Evolutionary conservation across 2,797 vertebrate genomes (phyloP).

Genomic region (Alfaro cultratus): DNA sequence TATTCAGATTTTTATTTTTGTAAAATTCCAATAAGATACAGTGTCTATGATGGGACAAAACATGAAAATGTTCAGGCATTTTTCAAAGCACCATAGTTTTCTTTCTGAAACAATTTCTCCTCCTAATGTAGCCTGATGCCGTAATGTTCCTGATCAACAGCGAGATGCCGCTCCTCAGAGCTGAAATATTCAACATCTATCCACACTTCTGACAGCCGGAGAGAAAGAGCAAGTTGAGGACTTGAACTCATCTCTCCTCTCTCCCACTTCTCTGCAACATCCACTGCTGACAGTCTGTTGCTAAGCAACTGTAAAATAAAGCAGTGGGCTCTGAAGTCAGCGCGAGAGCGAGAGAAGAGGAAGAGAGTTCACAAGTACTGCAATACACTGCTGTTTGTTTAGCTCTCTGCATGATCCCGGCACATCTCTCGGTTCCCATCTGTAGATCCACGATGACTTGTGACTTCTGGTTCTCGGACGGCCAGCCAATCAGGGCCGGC

Average conservation of each 20-base stretch:
- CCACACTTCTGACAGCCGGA: conserved; percentile 50
- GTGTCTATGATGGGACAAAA: not conserved
- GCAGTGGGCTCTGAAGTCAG: conserved; percentile 72
- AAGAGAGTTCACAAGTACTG: conserved; percentile 69
- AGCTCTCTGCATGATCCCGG: conserved; percentile 66
- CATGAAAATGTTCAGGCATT: not conserved
- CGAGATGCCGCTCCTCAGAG: conserved; percentile 37
- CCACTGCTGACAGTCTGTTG: conserved; percentile 74
- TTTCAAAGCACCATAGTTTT: not conserved
- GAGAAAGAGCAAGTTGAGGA: conserved; percentile 51
- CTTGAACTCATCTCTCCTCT: conserved; percentile 74
- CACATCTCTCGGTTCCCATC: conserved; percentile 69
- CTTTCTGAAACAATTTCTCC: not conserved
- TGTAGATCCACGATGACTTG: conserved; percentile 71
- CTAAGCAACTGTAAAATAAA: conserved; percentile 87
- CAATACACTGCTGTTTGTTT: conserved; percentile 73
- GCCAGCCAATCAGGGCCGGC: conserved; percentile 63
- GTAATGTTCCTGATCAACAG: not conserved
- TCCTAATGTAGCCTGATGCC: not conserved
- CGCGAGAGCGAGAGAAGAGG: conserved; percentile 49
- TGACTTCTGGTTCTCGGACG: conserved; percentile 66
- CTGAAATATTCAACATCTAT: conserved; percentile 71
- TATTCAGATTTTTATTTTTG: not conserved
- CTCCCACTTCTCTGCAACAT: conserved; percentile 66
- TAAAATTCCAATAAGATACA: not conserved